phyloP scores from a whole-genome alignment of 2,113 vertebrate genomes.

The Aegithalos caudatus region DNA sequence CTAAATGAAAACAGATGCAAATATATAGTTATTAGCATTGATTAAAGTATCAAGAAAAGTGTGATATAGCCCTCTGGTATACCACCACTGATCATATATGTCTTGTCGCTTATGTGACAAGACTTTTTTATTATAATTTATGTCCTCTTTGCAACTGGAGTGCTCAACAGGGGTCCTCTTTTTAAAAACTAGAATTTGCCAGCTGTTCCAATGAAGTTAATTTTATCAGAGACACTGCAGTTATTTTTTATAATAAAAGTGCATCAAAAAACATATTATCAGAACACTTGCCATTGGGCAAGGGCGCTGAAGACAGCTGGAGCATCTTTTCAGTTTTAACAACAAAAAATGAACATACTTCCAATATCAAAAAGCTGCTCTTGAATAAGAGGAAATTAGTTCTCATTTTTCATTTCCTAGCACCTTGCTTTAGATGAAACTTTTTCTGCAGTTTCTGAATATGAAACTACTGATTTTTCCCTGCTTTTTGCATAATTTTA shows the following conservation, averaged over 20 bases:
- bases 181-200: background rate
- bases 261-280: background rate
- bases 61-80: background rate
- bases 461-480: background rate
- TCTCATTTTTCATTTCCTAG: background rate
- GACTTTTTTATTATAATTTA: constrained; percentile 4
- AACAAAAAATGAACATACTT: background rate
- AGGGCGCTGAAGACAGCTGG: background rate
- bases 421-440: background rate
- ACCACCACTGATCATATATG: background rate
- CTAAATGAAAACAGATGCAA: background rate
- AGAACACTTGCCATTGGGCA: background rate
- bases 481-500: background rate
- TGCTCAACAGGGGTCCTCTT: background rate
- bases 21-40: background rate
- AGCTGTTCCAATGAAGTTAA: constrained; percentile 15
- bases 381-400: background rate
- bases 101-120: background rate
- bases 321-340: background rate
- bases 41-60: background rate
- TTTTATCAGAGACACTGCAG: background rate
- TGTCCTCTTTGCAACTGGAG: background rate
- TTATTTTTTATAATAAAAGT: constrained; percentile 16
- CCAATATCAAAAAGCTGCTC: background rate
- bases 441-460: background rate